A percentile compares a stretch with the other conserved stretches of the same genome.
Conservation (phyloP, 2,797 vertebrate genomes). For the Lepilemur ruficaudatus region DNA sequence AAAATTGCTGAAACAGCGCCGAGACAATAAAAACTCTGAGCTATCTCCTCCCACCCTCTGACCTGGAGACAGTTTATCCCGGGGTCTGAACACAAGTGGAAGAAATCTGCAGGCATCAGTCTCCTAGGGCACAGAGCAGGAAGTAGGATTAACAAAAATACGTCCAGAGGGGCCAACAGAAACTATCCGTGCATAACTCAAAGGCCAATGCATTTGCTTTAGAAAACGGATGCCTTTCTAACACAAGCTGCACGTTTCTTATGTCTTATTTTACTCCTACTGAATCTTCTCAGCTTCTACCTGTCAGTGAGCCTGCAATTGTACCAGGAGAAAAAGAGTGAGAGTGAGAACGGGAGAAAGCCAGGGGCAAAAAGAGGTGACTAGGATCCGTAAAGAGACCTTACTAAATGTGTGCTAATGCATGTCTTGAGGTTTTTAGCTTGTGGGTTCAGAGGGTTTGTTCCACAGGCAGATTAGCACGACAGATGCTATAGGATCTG, state of each 20-base stretch:
- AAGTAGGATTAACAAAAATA: background rate
- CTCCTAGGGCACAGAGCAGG: too few relatives aligned
- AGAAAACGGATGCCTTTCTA: background rate
- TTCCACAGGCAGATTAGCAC: too few relatives aligned
- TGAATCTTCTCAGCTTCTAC: background rate
- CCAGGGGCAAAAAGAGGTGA: too few relatives aligned
- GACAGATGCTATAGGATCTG: background rate
- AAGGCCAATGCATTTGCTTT: background rate
- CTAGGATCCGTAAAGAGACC: background rate
- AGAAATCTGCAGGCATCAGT: background rate
- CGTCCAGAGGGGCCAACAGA: background rate
- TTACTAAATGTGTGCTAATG: background rate
- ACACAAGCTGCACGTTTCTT: background rate
- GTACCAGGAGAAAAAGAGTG: background rate
- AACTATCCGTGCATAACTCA: too few relatives aligned
- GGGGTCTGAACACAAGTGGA: background rate
- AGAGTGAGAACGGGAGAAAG: background rate
- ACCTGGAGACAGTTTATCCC: background rate
- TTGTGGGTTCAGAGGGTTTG: background rate
- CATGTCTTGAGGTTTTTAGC: fast-evolving
- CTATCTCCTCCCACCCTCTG: too few relatives aligned
- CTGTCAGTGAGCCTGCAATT: background rate
- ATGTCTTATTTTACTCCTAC: background rate
- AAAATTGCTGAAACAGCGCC: background rate
- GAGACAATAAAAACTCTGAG: too few relatives aligned